Evolutionary conservation across 2,888 invertebrate genomes (phyloP), one percentile per base, ranked within the genome.

Genomic region (Liopterus haemorrhoidalis): DNA sequence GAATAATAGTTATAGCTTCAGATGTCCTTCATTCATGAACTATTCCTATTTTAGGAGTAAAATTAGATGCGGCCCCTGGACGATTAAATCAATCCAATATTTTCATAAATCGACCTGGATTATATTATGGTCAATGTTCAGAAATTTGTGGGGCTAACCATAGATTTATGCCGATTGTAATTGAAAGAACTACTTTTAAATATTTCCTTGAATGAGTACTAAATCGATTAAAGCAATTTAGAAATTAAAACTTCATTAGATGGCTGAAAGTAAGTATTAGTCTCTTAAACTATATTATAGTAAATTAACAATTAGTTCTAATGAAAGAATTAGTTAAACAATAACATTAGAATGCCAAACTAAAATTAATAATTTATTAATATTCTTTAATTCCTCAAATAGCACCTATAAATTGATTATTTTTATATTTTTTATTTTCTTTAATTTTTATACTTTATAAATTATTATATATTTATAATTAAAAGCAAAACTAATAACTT

Each of bases 121-220:
- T 83, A 62, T 81, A 74, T 67, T 85, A 69, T 67, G 83, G 84
- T 0, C 83, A 85, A 76, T 86, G 85, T 64, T 85, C 84, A 56
- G 84, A 86, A 77, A 85, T 86, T 71, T 86, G 85, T 70, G 85
- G 85, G 1, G 76, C 79, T 41, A 85, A 86, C 64, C 84, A 86
- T 65, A 82, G 82, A 47, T 85, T 85, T 75, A 86, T 86, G 69
- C 85, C 83, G 21, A 83, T 85, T 74, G 72, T 75, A 47, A 65
- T 80, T 58, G 79, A 81, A 76, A 72, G 71, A 59, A 70, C 75
- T 40, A 66, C 69, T 49, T 64, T 70, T 57, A 71, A 70, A 59
- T 69, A 62, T 54, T 77, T 78, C 61, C 72, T 76, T 68, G 73
- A 73, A 62, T 77, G 75, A 76, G 69, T 77, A 52, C 57, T 54